Evolutionary conservation across 2,113 vertebrate genomes (phyloP).

Genomic region (Salvelinus namaycush): DNA sequence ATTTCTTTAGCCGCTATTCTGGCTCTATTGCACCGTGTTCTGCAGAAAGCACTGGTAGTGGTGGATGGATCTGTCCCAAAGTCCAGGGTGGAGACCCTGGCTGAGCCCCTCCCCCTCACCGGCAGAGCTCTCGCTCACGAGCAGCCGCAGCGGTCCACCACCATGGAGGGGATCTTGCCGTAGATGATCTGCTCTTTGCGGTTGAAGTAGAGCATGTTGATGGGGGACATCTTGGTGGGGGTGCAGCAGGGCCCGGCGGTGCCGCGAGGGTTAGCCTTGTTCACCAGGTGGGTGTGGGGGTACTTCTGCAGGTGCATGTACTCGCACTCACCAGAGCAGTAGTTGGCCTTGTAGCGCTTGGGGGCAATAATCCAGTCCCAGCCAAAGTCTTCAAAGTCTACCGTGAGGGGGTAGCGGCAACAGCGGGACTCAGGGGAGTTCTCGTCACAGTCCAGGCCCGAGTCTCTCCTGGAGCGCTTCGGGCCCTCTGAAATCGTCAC

Average conservation of each 20-base stretch:
- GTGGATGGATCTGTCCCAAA: slow-evolving; percentile 63
- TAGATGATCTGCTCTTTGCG: slow-evolving; percentile 97
- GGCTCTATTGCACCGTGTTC: slow-evolving; percentile 74
- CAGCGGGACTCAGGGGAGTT: slow-evolving; percentile 92
- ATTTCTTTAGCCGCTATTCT: slow-evolving; percentile 63
- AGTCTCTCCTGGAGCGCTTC: slow-evolving; percentile 85
- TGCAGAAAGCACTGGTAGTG: slow-evolving; percentile 71
- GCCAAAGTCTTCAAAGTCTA: slow-evolving; percentile 97
- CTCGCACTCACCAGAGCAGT: slow-evolving; percentile 97
- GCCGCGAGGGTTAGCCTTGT: slow-evolving; percentile 92
- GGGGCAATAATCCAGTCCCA: slow-evolving; percentile 99
- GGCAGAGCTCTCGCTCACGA: slow-evolving; percentile 76
- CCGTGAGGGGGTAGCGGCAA: slow-evolving; percentile 93
- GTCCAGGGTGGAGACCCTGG: slow-evolving; percentile 45
- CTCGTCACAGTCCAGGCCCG: slow-evolving; percentile 94
- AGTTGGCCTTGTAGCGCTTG: slow-evolving; percentile 98
- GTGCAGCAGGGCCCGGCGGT: slow-evolving; percentile 96
- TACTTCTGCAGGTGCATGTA: slow-evolving; percentile 98
- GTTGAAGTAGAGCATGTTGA: slow-evolving; percentile 99
- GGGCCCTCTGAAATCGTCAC: slow-evolving; percentile 92
- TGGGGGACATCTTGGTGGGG: slow-evolving; percentile 98
- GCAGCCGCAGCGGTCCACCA: slow-evolving; percentile 97
- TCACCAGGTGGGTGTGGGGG: slow-evolving; percentile 95
- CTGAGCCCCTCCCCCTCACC: slow-evolving; percentile 12
- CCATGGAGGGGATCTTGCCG: slow-evolving; percentile 97